Base-by-base conservation (phyloP, 2,888 invertebrate genomes). In the Trissolcus brochymenae region DNA sequence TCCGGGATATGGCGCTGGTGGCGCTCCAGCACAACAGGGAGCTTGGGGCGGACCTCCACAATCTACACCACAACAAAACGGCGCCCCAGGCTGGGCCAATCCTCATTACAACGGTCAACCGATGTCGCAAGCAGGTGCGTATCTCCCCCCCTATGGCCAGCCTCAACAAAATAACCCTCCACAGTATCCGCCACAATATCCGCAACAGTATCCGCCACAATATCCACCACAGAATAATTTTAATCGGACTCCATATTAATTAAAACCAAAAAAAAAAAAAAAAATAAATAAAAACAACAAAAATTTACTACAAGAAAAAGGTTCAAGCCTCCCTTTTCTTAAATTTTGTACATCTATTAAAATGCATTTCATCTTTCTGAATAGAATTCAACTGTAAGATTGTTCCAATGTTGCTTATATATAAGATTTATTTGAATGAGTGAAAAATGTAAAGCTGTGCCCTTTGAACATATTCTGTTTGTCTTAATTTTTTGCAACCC, bases 81-180 rank as follows among this genome's bases (percentile, higher is more conserved):
- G 87, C 43, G 79, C 83, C 25, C 86, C 88, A n/a, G 87, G 81
- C 60, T 89, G 88, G 89, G 84, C 86, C 17, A 89, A 89, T 80
- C 88, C 89, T 0, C 85, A 78, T 80, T 89, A 88, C 81, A 88
- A 89, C 72, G 84, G 84, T 46, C 88, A 88, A 71, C 83, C 86
- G 61, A 87, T 86, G 85, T 86, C 88, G 74, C 87, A 87, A 85
- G 85, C 87, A 89, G 89, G 89, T 89, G 87, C 84, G 89, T 89
- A 89, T 84, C 84, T 86, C 60, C 83, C 86, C 60, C 83, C 82
- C 82, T 85, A 16, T 4, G 11, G 86, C 79, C 85, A 85, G 53
- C 87, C 86, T 77, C 79, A 86, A 77, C 83, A 81, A 80, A 81
- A 80, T 79, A 86, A 86, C 79, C 46, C 46, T 1, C 79, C 83